Evolutionary conservation across 1,140 invertebrate genomes (phyloP), one percentile per base, ranked within the genome.

Genomic region (Drosophila punjabiensis): DNA sequence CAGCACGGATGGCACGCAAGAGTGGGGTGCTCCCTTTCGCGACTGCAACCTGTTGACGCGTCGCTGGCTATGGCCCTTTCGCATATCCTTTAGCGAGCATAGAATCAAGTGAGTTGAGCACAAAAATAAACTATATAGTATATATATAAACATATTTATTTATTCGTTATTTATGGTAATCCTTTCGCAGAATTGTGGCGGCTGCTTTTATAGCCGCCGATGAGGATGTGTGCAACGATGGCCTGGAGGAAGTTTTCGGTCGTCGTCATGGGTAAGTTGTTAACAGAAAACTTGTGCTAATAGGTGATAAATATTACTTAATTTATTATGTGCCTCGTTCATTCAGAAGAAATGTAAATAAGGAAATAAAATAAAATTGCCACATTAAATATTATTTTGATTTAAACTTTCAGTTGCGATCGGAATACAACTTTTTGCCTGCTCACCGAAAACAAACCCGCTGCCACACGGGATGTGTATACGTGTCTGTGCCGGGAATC

Each of bases 401-500:
- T 14, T 37, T 16, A 0, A 14, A 6, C 16, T 16, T 77, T 9
- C n/a, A 93, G 93, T 28, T 93, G 93, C 68, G 93, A 93, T 91
- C 92, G 91, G 3, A 93, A 93, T 66, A 93, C 93, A 16, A 93
- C 93, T 20, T 93, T 93, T 50, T 93, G 93, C 62, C 78, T 93
- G 48, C 59, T 92, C 18, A 92, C 92, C 9, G 89, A 91, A 47
- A 87, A 82, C 28, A 86, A 88, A 20, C 81, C 90, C 6, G 64
- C 80, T 10, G 75, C 82, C 14, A 89, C 80, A 0, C 71, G 92
- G 8, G 91, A 92, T 75, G 82, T 85, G 24, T 95, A 95, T 76
- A 93, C 92, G 28, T 95, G 94, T 65, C 63, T 93, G 14, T 95
- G 94, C 76, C 87, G 83, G 16, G 91, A 93, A 14, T 94, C 94